Conservation (phyloP, 1,140 invertebrate species). For the Aphelinus certus region DNA sequence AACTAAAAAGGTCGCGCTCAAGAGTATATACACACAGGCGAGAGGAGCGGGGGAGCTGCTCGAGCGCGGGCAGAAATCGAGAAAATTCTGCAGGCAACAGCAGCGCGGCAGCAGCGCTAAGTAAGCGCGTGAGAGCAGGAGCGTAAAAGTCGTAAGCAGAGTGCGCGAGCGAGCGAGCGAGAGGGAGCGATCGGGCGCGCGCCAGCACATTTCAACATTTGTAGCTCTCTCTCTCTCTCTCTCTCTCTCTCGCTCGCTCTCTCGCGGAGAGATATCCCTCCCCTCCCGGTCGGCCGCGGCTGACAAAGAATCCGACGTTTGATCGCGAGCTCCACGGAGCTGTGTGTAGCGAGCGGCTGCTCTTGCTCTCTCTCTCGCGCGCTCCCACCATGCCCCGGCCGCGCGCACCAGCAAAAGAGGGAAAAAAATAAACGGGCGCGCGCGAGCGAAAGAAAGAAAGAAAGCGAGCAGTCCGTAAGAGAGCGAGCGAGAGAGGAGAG, state of each 20-base stretch:
- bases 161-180: slow-evolving; percentile 27
- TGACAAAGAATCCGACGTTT: slow-evolving; percentile 41
- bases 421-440: slow-evolving; percentile 5
- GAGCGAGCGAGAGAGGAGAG: slow-evolving; percentile 15
- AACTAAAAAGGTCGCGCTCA: too few relatives aligned
- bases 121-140: too few relatives aligned
- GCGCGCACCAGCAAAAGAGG: background rate
- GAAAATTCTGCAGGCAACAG: too few relatives aligned
- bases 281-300: background rate
- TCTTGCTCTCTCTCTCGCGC: too few relatives aligned
- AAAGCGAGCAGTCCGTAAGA: background rate
- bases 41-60: too few relatives aligned
- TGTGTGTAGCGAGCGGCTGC: slow-evolving; percentile 19
- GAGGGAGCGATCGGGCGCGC: slow-evolving; percentile 24
- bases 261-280: slow-evolving; percentile 20
- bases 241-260: background rate
- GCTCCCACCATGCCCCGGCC: too few relatives aligned
- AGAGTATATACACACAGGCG: too few relatives aligned
- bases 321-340: slow-evolving; percentile 26
- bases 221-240: slow-evolving; percentile 26
- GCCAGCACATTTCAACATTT: slow-evolving; percentile 38
- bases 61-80: too few relatives aligned
- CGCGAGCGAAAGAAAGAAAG: slow-evolving; percentile 31
- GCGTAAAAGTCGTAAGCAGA: background rate
- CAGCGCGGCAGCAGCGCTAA: too few relatives aligned